Conservation (phyloP, 2,888 invertebrate genomes). For the Caenorhabditis sp. region DNA sequence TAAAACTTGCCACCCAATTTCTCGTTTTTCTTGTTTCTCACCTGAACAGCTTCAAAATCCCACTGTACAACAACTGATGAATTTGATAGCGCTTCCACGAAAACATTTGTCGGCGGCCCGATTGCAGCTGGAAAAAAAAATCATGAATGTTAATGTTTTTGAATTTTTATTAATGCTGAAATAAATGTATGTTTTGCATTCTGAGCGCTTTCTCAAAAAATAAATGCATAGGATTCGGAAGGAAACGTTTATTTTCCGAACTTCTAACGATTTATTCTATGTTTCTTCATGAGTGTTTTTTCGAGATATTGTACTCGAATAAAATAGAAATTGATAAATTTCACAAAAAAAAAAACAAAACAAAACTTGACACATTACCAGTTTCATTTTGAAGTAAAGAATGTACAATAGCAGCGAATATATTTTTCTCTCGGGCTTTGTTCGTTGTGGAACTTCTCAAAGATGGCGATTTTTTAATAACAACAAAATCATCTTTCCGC, state of each 20-base stretch:
- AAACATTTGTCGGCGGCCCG: conserved; percentile 67
- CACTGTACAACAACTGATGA: conserved; percentile 68
- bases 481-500: conserved; percentile 14
- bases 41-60: conserved; percentile 65
- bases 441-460: conserved; percentile 19
- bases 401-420: conserved; percentile 52
- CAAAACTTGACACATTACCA: conserved; percentile 7
- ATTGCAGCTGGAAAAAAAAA: conserved; percentile 63
- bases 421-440: conserved; percentile 32
- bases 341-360: not conserved
- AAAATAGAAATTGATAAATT: too few species aligned
- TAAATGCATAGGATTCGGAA: too few species aligned
- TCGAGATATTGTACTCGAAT: too few species aligned
- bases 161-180: too few species aligned
- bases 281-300: too few species aligned
- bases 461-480: conserved; percentile 14
- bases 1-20: too few species aligned
- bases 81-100: conserved; percentile 66
- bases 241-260: too few species aligned
- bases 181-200: too few species aligned
- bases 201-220: too few species aligned
- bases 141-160: not conserved
- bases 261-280: too few species aligned
- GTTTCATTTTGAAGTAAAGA: conserved; percentile 42
- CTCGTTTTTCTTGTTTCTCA: conserved; percentile 10